Base-by-base conservation (phyloP, 2,888 invertebrate species). In the Drymonia ruficornis region DNA sequence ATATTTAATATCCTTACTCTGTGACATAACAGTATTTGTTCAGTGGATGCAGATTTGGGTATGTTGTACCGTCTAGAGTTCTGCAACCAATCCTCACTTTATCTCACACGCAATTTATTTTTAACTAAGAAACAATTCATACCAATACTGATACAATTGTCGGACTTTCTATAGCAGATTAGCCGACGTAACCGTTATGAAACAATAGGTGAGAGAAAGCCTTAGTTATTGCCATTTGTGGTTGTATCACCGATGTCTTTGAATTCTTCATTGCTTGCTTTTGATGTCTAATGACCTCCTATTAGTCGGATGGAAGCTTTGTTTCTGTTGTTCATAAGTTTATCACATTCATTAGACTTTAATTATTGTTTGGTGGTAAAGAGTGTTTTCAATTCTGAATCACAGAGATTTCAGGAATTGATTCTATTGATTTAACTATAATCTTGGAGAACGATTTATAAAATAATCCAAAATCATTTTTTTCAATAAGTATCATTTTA, bases 141-240 rank as follows among this genome's bases (percentile, higher is more conserved):
- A 66, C 64, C 63, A 60, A 67, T 63, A 70, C 52, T 55, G 68
- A 80, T 76, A 79, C 71, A 71, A 80, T 81, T 85, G 79, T 81
- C 74, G 76, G 77, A 85, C 87, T 87, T 87, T 87, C 87, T 80
- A 87, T 69, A 69, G 61, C 56, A 73, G 82, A 84, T 84, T 83
- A 83, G 77, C 74, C 70, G 58, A 81, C 79, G 80, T 83, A 86
- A 83, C 75, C 56, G 65, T 86, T 86, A 84, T 84, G 79, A 84
- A 83, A 87, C 84, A 88, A 87, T 83, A 74, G 76, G 51, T 65
- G 68, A 67, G 82, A 79, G 85, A 86, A 86, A 86, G 84, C 70
- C 72, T 58, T 61, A 57, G 70, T 74, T 80, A 78, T 80, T 73
- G 73, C 76, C 67, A 76, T 79, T 78, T 62, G 64, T 61, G 61